Evolutionary conservation across 2,888 invertebrate species (phyloP).

Genomic region (Drosophila putrida): DNA sequence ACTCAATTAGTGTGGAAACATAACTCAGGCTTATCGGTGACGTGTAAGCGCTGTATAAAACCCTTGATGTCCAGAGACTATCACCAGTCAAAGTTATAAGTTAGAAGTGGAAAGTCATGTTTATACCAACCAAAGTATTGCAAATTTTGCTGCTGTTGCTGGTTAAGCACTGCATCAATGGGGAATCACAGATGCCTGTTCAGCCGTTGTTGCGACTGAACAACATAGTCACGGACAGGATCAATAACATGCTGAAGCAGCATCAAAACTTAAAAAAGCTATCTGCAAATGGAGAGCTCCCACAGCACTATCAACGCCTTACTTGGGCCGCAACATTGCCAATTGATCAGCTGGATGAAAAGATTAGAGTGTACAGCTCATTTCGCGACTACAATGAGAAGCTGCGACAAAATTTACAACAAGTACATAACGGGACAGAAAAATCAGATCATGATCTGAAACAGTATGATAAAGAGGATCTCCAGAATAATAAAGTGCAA

Average conservation of each 20-base stretch:
- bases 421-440: neutral
- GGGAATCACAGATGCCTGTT: neutral
- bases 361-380: conserved; percentile 40
- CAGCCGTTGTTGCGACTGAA: conserved; percentile 32
- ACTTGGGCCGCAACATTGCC: conserved; percentile 41
- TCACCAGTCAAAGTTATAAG: conserved; percentile 28
- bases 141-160: conserved; percentile 15
- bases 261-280: neutral
- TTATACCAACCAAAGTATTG: conserved; percentile 3
- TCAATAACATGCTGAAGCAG: conserved; percentile 26
- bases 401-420: neutral
- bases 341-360: conserved; percentile 41
- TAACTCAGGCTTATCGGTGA: conserved; percentile 40
- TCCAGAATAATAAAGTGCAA: too few species aligned
- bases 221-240: conserved; percentile 48
- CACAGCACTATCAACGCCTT: conserved; percentile 18
- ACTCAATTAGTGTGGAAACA: conserved; percentile 27
- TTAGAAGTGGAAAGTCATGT: conserved; percentile 28
- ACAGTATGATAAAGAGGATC: neutral
- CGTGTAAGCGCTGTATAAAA: conserved; percentile 33
- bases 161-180: conserved; percentile 23
- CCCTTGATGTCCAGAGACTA: neutral
- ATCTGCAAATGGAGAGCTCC: conserved; percentile 7
- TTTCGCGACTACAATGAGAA: conserved; percentile 15
- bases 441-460: neutral